Conservation (phyloP, 2,797 vertebrate species). For the Sebastes itinus region DNA sequence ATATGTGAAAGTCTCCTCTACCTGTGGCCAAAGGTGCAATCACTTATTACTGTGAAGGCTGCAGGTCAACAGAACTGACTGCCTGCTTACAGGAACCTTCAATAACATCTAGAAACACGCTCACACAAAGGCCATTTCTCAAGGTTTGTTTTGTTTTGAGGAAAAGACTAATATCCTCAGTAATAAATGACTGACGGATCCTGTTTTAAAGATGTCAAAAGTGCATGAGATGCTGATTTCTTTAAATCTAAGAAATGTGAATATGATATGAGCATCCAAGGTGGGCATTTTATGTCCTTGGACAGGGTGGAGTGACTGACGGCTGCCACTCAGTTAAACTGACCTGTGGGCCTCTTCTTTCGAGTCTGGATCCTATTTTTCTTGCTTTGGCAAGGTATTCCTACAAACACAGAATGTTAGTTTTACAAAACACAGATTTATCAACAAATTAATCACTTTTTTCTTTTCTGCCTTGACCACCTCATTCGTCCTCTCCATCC, state of each 20-base stretch:
- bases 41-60: background rate
- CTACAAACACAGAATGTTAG: background rate
- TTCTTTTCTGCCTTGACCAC: background rate
- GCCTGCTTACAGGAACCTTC: background rate
- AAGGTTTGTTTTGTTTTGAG: background rate
- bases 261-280: background rate
- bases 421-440: background rate
- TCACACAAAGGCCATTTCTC: background rate
- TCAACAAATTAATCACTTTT: background rate
- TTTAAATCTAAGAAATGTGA: background rate
- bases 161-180: background rate
- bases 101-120: background rate
- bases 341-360: constrained; percentile 83
- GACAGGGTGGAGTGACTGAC: background rate
- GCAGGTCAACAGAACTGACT: background rate
- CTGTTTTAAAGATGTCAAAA: background rate
- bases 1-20: background rate
- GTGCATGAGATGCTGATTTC: background rate
- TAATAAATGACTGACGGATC: background rate
- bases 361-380: background rate
- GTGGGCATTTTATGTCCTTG: background rate
- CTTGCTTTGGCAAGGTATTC: background rate
- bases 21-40: background rate
- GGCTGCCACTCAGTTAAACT: constrained; percentile 46
- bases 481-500: background rate